These are phyloP conservation scores for Rhinoderma darwinii DNA, from an alignment of 2,113 vertebrate species.

Conservation along the genomic window DNA sequence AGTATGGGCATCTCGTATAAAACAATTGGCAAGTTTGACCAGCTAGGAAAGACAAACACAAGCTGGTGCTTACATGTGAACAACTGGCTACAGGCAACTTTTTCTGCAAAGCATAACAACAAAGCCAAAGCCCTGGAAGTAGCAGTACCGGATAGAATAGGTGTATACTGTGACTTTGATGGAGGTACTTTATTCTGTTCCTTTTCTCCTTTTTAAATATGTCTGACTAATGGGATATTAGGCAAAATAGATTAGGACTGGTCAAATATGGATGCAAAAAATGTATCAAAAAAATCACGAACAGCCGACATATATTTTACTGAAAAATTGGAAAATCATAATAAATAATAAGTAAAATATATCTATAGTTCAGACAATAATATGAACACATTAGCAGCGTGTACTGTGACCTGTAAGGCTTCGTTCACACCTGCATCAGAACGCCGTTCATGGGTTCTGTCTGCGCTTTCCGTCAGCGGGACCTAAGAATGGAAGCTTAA, in stretches of 20 bases:
- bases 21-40: constrained; percentile 90
- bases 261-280: not conserved
- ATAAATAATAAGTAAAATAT: no score
- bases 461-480: no score
- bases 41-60: constrained; percentile 86
- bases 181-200: constrained; percentile 72
- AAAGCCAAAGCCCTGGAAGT: constrained; percentile 85
- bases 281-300: no score
- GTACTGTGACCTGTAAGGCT: no score
- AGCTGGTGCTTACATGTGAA: constrained; percentile 93
- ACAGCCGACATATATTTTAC: no score
- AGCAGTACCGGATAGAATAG: constrained; percentile 83
- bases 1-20: constrained; percentile 87
- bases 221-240: not conserved
- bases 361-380: no score
- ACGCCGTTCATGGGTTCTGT: no score
- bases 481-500: no score
- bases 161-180: constrained; percentile 90
- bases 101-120: constrained; percentile 93
- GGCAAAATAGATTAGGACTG: not conserved
- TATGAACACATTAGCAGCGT: no score
- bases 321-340: no score
- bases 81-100: constrained; percentile 90
- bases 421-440: no score
- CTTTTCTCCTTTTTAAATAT: not conserved